Evolutionary conservation across 2,888 invertebrate species (phyloP).

Genomic region (Lycia hirtaria): DNA sequence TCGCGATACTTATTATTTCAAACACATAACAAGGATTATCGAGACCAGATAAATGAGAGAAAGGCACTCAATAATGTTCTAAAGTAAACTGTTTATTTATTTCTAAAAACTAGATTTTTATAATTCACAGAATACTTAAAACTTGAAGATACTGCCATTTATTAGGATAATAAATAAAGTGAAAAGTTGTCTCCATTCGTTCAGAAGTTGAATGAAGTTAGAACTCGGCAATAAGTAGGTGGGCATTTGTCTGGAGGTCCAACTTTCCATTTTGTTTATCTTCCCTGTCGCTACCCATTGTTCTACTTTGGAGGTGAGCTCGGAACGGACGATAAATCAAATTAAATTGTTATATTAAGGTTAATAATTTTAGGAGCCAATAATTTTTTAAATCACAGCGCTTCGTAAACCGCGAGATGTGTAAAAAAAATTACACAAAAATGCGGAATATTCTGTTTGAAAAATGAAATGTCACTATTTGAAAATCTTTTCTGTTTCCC

Average conservation of each 20-base stretch:
- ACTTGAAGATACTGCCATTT: slow-evolving; percentile 17
- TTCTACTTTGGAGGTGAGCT: slow-evolving; percentile 11
- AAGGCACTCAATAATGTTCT: too few relatives aligned
- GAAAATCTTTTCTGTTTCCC: background rate
- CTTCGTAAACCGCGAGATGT: background rate
- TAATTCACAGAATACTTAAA: slow-evolving; percentile 16
- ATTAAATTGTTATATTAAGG: background rate
- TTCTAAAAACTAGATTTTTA: slow-evolving; percentile 1
- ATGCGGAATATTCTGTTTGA: slow-evolving; percentile 15
- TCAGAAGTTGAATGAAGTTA: slow-evolving; percentile 19
- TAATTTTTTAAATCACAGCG: background rate
- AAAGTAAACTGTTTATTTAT: background rate
- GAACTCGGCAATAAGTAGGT: slow-evolving; percentile 15
- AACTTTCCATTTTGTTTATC: slow-evolving; percentile 19
- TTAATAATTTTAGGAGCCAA: background rate
- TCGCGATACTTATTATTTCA: too few relatives aligned
- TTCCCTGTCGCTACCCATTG: slow-evolving; percentile 1
- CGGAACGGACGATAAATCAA: background rate
- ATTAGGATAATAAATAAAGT: slow-evolving; percentile 28
- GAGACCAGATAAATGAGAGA: too few relatives aligned
- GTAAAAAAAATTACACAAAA: background rate
- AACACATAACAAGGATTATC: too few relatives aligned
- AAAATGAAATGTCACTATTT: slow-evolving; percentile 17
- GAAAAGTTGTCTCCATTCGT: slow-evolving; percentile 27
- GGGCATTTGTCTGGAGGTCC: slow-evolving; percentile 13